Conservation (phyloP, 2,888 invertebrate species). For the Merodon equestris region DNA sequence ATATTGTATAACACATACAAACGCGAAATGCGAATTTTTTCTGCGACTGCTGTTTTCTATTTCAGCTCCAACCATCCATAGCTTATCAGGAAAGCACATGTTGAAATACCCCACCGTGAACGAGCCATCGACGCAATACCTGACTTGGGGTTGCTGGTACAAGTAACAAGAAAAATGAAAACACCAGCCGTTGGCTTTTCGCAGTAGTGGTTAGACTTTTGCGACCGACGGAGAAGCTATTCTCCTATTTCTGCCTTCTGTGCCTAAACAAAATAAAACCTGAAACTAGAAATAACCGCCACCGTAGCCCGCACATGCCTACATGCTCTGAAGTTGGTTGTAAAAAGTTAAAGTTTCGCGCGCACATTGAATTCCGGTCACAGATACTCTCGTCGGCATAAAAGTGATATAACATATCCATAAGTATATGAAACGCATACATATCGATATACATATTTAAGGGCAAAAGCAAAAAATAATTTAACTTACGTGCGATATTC, state of each 20-base stretch:
- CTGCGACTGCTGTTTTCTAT: too few species aligned
- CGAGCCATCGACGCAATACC: background rate
- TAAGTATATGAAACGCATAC: background rate
- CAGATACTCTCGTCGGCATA: background rate
- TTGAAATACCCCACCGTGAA: slow-evolving; percentile 24
- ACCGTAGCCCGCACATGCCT: slow-evolving; percentile 4
- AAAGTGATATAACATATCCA: slow-evolving; percentile 15
- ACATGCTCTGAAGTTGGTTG: background rate
- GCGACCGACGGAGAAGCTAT: slow-evolving; percentile 20
- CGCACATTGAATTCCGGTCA: background rate
- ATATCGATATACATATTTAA: slow-evolving; percentile 6
- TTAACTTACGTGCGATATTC: slow-evolving; percentile 48
- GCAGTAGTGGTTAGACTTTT: slow-evolving; percentile 34
- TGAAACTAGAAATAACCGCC: slow-evolving; percentile 33
- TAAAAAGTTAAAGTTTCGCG: background rate
- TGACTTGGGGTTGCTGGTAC: too few species aligned
- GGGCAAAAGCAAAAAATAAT: background rate
- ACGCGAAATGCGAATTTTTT: background rate
- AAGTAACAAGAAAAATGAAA: slow-evolving; percentile 15
- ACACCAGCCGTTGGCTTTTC: slow-evolving; percentile 14
- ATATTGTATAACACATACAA: too few species aligned
- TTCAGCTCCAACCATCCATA: too few species aligned
- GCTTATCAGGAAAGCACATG: too few species aligned
- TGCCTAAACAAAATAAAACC: slow-evolving; percentile 1
- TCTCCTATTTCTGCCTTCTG: background rate